These are phyloP conservation scores for Eclectus roratus DNA, from an alignment of 2,113 vertebrate species.

Conservation along the genomic window DNA sequence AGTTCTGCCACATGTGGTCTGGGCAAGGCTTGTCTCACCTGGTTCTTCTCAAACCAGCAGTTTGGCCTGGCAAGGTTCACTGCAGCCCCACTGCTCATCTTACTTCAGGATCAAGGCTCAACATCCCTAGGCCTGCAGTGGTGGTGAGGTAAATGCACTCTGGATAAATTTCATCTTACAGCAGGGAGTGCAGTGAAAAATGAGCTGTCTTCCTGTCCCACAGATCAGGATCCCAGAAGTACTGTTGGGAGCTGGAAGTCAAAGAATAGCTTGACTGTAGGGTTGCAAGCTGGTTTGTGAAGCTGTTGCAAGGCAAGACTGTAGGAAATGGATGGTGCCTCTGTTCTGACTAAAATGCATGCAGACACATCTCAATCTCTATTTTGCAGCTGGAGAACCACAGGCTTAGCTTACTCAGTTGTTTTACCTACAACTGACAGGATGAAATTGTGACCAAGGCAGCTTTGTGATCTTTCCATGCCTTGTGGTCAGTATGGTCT, in stretches of 20 bases:
- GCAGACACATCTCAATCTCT: not conserved
- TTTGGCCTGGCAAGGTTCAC: not conserved
- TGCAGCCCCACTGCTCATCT: not conserved
- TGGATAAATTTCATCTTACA: not conserved
- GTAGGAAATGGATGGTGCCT: not conserved
- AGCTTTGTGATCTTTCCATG: not conserved
- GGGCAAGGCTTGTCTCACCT: not conserved
- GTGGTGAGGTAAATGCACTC: not conserved
- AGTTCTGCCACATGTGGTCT: accelerated
- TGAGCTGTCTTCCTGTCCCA: not conserved
- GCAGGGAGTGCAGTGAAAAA: not conserved
- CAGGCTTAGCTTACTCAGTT: not conserved
- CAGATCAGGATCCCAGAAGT: not conserved
- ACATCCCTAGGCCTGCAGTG: accelerated
- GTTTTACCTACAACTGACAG: not conserved
- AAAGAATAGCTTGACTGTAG: not conserved
- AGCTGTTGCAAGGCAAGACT: not conserved
- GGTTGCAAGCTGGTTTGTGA: not conserved
- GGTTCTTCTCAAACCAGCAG: not conserved
- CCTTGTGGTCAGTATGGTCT: not conserved
- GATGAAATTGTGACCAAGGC: not conserved
- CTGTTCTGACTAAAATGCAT: not conserved
- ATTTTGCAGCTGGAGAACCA: not conserved
- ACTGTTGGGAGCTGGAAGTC: not conserved
- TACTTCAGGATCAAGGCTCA: not conserved